Conservation (phyloP, 2,113 vertebrate genomes). For the Pterophyllum scalare region DNA sequence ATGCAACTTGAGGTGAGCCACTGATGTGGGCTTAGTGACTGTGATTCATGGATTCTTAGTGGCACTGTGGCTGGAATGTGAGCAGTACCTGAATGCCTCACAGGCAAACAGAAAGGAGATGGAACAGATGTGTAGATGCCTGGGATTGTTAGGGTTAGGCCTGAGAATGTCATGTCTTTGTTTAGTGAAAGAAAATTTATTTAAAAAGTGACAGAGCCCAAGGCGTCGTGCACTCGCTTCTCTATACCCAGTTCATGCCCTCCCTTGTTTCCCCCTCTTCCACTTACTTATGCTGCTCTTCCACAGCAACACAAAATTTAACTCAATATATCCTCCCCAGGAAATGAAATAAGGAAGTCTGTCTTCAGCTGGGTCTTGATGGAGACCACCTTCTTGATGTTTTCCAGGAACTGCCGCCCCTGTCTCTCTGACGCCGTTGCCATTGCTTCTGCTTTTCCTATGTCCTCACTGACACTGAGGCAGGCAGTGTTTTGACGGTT, state of each 20-base stretch:
- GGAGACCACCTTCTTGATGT: constrained; percentile 73
- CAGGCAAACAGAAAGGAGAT: constrained; percentile 17
- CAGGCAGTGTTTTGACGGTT: constrained; percentile 68
- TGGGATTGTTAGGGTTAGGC: constrained; percentile 1
- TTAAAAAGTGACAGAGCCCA: constrained; percentile 37
- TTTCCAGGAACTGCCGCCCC: constrained; percentile 63
- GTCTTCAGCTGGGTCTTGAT: constrained; percentile 67
- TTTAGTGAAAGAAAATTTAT: constrained; percentile 36
- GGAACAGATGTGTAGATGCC: constrained; percentile 42
- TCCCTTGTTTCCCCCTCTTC: background rate
- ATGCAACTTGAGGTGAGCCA: constrained; percentile 34
- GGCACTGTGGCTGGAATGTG: constrained; percentile 11
- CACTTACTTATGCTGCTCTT: constrained; percentile 45
- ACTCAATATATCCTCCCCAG: constrained; percentile 75
- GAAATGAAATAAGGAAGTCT: constrained; percentile 80
- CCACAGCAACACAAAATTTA: constrained; percentile 65
- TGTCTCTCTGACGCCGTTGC: constrained; percentile 55
- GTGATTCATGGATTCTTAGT: constrained; percentile 27
- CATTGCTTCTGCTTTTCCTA: constrained; percentile 68
- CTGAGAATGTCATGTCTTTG: constrained; percentile 20
- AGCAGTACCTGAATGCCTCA: constrained; percentile 29
- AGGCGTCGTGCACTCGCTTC: constrained; percentile 24
- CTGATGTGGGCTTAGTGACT: constrained; percentile 32
- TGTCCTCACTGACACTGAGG: constrained; percentile 71
- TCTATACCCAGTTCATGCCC: constrained; percentile 1